These are phyloP conservation scores for Pampusana beccarii DNA, from an alignment of 2,113 vertebrate species.

Conservation along the genomic window DNA sequence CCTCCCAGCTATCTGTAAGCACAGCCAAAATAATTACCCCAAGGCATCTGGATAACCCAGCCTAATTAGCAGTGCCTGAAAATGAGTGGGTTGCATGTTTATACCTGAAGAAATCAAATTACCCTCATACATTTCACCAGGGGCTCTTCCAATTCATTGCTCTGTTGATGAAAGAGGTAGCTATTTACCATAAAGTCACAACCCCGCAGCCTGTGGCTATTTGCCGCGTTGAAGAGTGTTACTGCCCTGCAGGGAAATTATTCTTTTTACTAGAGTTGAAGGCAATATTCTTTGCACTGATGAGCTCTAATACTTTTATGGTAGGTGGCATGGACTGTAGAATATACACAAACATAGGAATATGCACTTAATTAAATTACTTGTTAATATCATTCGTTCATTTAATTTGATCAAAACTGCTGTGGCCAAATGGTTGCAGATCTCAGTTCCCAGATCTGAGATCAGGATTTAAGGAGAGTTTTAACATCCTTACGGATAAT, in stretches of 20 bases:
- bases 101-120: slow-evolving; percentile 75
- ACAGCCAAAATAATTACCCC: slow-evolving; percentile 72
- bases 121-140: slow-evolving; percentile 70
- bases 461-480: slow-evolving; percentile 13
- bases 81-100: slow-evolving; percentile 70
- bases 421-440: slow-evolving; percentile 45
- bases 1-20: slow-evolving; percentile 65
- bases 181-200: slow-evolving; percentile 71
- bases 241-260: slow-evolving; percentile 71
- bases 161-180: slow-evolving; percentile 69
- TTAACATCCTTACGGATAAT: background rate
- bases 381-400: slow-evolving; percentile 61
- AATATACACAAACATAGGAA: slow-evolving; percentile 60
- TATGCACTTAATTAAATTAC: slow-evolving; percentile 66
- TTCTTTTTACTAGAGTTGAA: slow-evolving; percentile 63
- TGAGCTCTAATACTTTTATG: slow-evolving; percentile 71
- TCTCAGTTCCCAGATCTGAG: background rate
- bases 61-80: slow-evolving; percentile 70
- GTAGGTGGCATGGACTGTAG: slow-evolving; percentile 53
- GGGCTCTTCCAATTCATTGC: slow-evolving; percentile 71
- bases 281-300: slow-evolving; percentile 65
- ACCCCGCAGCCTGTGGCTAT: slow-evolving; percentile 64
- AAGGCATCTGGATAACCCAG: slow-evolving; percentile 72
- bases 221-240: slow-evolving; percentile 46
- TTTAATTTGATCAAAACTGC: slow-evolving; percentile 60